Base-by-base conservation (phyloP, 2,113 vertebrate species). In the Potamarius usumacintae region DNA sequence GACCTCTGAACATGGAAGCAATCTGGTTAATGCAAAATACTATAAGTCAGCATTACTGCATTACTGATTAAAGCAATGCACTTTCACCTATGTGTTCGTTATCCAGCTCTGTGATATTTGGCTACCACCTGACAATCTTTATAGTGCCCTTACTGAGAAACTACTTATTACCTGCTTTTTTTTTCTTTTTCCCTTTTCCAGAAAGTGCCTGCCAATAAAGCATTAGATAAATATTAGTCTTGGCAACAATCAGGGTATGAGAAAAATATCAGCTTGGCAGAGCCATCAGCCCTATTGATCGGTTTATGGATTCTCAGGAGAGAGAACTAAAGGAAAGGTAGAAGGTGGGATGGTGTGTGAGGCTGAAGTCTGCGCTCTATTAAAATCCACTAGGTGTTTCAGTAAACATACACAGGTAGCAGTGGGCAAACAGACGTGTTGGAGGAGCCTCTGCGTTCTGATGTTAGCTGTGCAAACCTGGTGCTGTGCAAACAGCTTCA, bases 351-450 rank as follows among this genome's bases (percentile, higher is more conserved):
- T 78, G 87, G 65, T 22, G 83, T 84, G 71, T 72, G 52, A 85
- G 63, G 50, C 81, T 65, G 87, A 90, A 85, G 94, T 74, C 92
- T 88, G 94, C 94, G 94, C 95, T 94, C 94, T 89, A 92, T 94
- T 93, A 94, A 93, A 94, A 93, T 93, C 89, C 93, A 94, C 94
- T 92, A 95, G 95, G 95, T 96, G 96, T 96, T 96, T 96, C 89
- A 71, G 94, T 94, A 97, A 98, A 97, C 95, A 96, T 90, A 92
- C 91, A 93, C 96, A 95, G 95, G 93, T 96, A 95, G 96, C 94
- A 90, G 94, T 95, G 93, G 93, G 93, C 95, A 97, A 96, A 95
- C 93, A 97, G 91, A 91, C 92, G 91, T 91, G 94, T 93, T 94
- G 95, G 95, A 94, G 95, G 93, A 93, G 93, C 92, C 87, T 93